These are phyloP conservation scores for Leucopsar rothschildi DNA, from an alignment of 2,113 vertebrate genomes.

Conservation along the genomic window DNA sequence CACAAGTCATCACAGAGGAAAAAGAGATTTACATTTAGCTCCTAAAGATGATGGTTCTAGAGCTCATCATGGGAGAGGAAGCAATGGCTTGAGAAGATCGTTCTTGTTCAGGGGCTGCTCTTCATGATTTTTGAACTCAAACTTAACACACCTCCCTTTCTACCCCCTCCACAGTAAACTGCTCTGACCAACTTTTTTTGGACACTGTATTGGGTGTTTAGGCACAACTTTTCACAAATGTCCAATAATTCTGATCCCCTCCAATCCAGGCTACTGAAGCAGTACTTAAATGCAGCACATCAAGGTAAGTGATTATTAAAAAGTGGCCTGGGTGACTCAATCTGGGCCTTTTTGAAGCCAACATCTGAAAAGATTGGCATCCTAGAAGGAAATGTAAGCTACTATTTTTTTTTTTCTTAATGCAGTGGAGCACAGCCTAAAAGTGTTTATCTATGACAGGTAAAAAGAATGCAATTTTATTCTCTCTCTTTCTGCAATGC, in stretches of 20 bases:
- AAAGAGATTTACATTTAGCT: background rate
- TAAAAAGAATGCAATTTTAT: background rate
- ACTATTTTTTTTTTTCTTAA: background rate
- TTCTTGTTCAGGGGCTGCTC: background rate
- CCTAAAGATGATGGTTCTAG: background rate
- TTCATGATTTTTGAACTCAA: background rate
- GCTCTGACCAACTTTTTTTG: background rate
- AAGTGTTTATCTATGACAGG: background rate
- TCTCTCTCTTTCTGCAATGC: background rate
- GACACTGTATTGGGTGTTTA: background rate
- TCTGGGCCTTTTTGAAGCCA: background rate
- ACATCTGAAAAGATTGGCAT: background rate
- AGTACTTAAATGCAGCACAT: background rate
- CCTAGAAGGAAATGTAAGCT: background rate
- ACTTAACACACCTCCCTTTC: background rate
- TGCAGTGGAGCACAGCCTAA: background rate
- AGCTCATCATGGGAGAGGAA: background rate
- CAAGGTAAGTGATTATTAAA: background rate
- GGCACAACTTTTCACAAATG: background rate
- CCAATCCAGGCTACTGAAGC: background rate
- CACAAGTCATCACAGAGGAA: background rate
- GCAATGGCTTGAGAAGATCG: background rate
- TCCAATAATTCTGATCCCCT: background rate
- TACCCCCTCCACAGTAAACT: background rate
- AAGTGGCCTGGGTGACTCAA: background rate